These are phyloP conservation scores for Hypsibius dujardini DNA, from an alignment of 1,140 invertebrate genomes.

Conservation along the genomic window DNA sequence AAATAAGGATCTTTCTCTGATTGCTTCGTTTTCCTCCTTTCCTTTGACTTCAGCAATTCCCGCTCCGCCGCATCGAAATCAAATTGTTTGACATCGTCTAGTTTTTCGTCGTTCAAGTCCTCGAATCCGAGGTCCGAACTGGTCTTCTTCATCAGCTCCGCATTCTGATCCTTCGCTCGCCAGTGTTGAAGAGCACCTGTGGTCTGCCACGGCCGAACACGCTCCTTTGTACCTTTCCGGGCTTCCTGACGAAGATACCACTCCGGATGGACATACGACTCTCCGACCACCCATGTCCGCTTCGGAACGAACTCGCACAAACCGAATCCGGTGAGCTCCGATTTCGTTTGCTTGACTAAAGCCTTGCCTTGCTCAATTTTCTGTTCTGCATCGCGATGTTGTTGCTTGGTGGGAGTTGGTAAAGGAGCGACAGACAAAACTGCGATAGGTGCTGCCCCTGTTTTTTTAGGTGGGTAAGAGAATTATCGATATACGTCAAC, in stretches of 20 bases:
- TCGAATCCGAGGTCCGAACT: neutral
- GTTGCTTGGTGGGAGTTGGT: no score
- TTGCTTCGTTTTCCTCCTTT: neutral
- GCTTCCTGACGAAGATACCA: neutral
- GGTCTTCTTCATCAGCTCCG: neutral
- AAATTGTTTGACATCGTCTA: neutral
- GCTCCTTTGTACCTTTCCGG: neutral
- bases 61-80: neutral
- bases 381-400: no score
- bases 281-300: neutral
- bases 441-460: no score
- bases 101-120: neutral
- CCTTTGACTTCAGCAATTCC: neutral
- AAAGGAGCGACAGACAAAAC: no score
- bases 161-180: neutral
- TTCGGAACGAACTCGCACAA: neutral
- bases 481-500: no score
- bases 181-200: neutral
- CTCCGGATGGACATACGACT: constrained; percentile 5
- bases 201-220: neutral
- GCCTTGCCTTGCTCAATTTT: no score
- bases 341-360: no score
- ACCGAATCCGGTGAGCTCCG: neutral
- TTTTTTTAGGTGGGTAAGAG: no score
- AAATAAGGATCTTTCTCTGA: neutral